phyloP scores from a whole-genome alignment of 2,888 invertebrate species.

The Cephus pygmeus region DNA sequence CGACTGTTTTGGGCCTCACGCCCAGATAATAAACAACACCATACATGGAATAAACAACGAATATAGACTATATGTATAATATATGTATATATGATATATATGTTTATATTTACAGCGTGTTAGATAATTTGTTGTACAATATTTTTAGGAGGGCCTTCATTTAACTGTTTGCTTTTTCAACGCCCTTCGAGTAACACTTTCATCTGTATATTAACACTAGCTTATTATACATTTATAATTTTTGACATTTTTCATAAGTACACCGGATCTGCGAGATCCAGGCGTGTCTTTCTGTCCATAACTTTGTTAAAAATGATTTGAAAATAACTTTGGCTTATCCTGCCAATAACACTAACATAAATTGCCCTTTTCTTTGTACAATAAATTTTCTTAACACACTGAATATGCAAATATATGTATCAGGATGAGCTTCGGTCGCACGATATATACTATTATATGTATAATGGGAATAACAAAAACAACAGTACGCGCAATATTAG shows the following conservation, averaged over 20 bases:
- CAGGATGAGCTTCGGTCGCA: neutral
- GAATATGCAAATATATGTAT: neutral
- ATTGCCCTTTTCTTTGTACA: neutral
- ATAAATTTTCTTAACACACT: neutral
- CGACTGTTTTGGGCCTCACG: neutral
- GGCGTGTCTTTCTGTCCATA: too few species aligned
- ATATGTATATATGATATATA: slow-evolving; percentile 16
- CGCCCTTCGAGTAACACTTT: too few species aligned
- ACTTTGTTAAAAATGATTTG: neutral
- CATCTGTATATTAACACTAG: too few species aligned
- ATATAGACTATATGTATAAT: slow-evolving; percentile 9
- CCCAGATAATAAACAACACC: slow-evolving; percentile 1
- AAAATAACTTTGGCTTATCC: neutral
- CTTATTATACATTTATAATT: too few species aligned
- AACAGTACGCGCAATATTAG: neutral
- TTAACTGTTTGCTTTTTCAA: too few species aligned
- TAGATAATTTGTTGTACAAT: neutral
- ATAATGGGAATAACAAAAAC: neutral
- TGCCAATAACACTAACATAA: neutral
- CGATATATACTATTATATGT: neutral
- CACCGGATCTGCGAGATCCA: too few species aligned
- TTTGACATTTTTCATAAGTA: too few species aligned
- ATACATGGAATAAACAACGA: slow-evolving; percentile 5
- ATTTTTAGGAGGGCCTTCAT: too few species aligned
- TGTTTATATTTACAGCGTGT: neutral